A percentile compares a stretch with the other conserved stretches of the same genome.
Conservation (phyloP, 2,888 invertebrate species). For the Polylopha cassiicola region DNA sequence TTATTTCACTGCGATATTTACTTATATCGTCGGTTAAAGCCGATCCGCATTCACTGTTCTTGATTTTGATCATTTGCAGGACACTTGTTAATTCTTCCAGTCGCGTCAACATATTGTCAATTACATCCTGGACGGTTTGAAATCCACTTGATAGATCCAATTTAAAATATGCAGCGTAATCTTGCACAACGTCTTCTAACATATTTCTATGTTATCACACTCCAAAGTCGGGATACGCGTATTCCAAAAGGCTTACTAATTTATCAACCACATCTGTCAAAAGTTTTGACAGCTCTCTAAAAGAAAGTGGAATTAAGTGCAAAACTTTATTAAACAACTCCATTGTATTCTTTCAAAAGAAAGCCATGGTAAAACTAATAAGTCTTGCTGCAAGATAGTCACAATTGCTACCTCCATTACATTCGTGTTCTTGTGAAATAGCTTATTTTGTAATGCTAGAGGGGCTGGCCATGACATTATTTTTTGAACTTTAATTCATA, state of each 20-base stretch:
- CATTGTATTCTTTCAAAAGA: constrained; percentile 35
- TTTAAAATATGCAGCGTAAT: constrained; percentile 76
- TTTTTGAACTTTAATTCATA: constrained; percentile 7
- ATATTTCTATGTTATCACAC: constrained; percentile 43
- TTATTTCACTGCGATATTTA: constrained; percentile 71
- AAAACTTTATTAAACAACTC: constrained; percentile 55
- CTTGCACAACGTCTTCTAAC: constrained; percentile 71
- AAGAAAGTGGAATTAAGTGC: constrained; percentile 46
- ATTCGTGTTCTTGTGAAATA: constrained; percentile 32
- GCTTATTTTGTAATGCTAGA: constrained; percentile 24
- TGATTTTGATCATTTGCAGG: constrained; percentile 73
- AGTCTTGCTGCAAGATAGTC: constrained; percentile 9
- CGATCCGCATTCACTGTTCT: constrained; percentile 61
- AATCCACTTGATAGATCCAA: constrained; percentile 74
- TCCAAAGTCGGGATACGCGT: constrained; percentile 67
- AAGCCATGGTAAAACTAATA: constrained; percentile 16
- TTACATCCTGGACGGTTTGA: constrained; percentile 77
- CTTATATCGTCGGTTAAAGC: constrained; percentile 74
- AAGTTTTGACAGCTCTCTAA: constrained; percentile 56
- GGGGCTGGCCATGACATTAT: constrained; percentile 28
- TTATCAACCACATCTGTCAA: constrained; percentile 56
- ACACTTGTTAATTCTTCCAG: constrained; percentile 81
- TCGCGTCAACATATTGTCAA: constrained; percentile 82
- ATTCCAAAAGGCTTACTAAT: constrained; percentile 55
- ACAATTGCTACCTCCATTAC: constrained; percentile 28